Evolutionary conservation across 1,140 invertebrate genomes (phyloP), one percentile per base, ranked within the genome.

Genomic region (Grapholita molesta): DNA sequence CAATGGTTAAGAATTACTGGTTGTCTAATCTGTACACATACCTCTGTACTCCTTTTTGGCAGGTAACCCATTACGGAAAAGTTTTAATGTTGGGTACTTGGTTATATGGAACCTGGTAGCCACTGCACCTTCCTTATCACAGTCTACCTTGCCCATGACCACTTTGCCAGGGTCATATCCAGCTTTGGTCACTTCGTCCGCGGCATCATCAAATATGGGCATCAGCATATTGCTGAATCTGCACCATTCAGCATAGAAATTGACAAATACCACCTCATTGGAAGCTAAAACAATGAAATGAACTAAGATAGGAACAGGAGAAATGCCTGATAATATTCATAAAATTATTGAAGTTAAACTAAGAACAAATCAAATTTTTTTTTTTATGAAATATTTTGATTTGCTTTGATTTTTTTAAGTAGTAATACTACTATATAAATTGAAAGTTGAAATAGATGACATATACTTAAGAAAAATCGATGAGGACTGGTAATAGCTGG

Each of bases 181-280:
- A 84, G 95, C 95, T 85, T 95, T 94, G 57, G 92, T 93, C 65
- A 99, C 94, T 94, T 97, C 97, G 79, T 96, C 96, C 21, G 98
- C 97, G 30, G 98, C 96, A 92, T 99, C 98, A 92, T 99, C 98
- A 93, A 99, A 99, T 85, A 99, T 96, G 30, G 99, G 99, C 78
- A 97, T 96, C 82, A 99, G 93, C 87, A 99, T 95, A 93, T 99
- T 99, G 93, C 98, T 99, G 92, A 97, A 97, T 79, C 95, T 94
- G 93, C 97, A 99, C 98, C 98, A 99, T 86, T 99, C 98, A 9
- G 98, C 99, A 93, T 99, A 99, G 92, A 99, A 99, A 92, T 99
- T 99, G 72, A 99, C 96, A 91, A 99, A 97, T 66, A 99, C 98
- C 89, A 99, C 92, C 93, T 99, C 98, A 94, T 98, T 97, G 65